Evolutionary conservation across 2,113 vertebrate species (phyloP).

Genomic region (Procapra przewalskii): DNA sequence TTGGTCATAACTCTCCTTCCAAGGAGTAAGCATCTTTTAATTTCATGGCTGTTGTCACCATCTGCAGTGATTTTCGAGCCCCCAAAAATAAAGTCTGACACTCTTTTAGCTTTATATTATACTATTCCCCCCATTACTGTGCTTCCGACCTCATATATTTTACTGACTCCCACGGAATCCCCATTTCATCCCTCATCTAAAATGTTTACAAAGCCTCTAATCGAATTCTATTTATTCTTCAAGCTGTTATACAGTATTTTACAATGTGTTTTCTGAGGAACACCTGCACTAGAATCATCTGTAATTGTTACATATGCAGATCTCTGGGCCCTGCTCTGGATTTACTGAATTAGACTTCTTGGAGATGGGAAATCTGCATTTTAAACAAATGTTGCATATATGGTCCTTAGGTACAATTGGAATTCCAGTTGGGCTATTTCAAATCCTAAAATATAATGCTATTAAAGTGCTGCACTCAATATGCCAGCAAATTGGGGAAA

Average conservation of each 20-base stretch:
- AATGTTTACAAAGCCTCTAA: neutral
- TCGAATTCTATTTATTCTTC: constrained; percentile 11
- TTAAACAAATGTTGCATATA: neutral
- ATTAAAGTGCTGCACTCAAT: neutral
- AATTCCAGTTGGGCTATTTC: neutral
- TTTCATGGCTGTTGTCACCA: no score
- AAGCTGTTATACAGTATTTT: neutral
- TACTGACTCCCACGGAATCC: neutral
- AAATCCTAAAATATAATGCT: neutral
- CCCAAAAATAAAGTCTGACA: no score
- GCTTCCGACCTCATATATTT: neutral
- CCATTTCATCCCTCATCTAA: neutral
- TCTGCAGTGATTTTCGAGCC: no score
- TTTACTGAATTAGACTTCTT: neutral
- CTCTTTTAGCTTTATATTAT: neutral
- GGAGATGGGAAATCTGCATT: neutral
- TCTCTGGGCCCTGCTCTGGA: neutral
- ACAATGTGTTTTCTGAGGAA: neutral
- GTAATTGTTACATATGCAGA: neutral
- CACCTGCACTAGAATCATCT: neutral
- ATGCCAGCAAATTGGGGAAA: neutral
- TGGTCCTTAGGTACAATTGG: neutral
- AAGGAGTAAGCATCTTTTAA: no score
- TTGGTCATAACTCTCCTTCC: no score
- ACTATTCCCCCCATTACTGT: neutral